Evolutionary conservation across 2,888 invertebrate genomes (phyloP), one percentile per base, ranked within the genome.

Genomic region (Rosalia funebris): DNA sequence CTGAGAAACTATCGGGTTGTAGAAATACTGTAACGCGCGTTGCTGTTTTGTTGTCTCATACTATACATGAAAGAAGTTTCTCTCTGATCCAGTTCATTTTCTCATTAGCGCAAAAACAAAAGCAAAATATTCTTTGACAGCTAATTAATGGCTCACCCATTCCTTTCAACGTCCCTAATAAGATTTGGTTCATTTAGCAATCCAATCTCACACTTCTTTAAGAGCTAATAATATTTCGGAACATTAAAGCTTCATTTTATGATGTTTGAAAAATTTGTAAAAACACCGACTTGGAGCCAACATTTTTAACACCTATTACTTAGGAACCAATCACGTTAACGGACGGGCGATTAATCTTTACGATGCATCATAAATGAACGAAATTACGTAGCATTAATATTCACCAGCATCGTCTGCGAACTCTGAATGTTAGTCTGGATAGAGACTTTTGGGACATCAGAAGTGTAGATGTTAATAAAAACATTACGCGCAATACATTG

Each of bases 301-400:
- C 56, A 57, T 44, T 54, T 57, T 63, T 57, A 63, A 60, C 63
- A 60, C 63, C 57, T 57, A 19, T 31, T 5, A 45, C 20, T 48
- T 57, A 47, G 57, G 39, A 57, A 47, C 57, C 57, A 61, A 61
- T 61, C 53, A 57, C 20, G 46, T 37, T 57, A 52, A 56, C 50
- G 55, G 60, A 37, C 55, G 55, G 44, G 44, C 34, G 50, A 19
- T 14, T 20, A 32, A 34, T 34, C 14, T 60, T 60, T 56, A 60
- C 60, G 55, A 56, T 32, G 34, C 11, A n/a, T 11, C 36, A 50
- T 48, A 54, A 10, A 31, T 17, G 14, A 42, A 41, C 37, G 53
- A 54, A 60, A 60, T 37, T 46, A 20, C 44, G 17, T 47, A 31
- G 42, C 52, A 44, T 45, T 19, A 52, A 16, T 39, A 58, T 47